Base-by-base conservation (phyloP, 2,888 invertebrate genomes). In the Camptogramma bilineatum region DNA sequence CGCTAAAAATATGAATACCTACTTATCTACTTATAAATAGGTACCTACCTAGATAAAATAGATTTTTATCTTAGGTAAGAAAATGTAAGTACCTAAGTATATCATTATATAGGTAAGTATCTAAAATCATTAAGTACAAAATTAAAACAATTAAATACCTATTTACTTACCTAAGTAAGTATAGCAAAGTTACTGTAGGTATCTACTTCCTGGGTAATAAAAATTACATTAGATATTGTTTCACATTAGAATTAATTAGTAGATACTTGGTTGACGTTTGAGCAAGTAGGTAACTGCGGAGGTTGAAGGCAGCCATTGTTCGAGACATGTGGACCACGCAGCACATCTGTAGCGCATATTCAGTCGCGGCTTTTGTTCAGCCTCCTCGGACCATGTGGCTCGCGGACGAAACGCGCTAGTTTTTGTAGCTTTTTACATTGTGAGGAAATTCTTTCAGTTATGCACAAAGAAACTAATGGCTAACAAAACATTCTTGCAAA, bases 321-420 rank as follows among this genome's bases (percentile, higher is more conserved):
- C 80, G 71, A 75, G 80, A 81, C 84, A 84, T 83, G 77, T 85
- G 85, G 80, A 80, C 79, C 80, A 77, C 75, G 78, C 76, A 76
- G 75, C 84, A 90, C 92, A 92, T 92, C 88, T 92, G 91, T 89
- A 89, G 79, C 82, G 83, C 91, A 91, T 88, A 89, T 91, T 90
- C 85, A 82, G 84, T 78, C 82, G 78, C 80, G 85, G 76, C 87
- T 89, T 89, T 89, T 88, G 88, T 87, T 86, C 82, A 80, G 72
- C 76, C 76, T 56, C 34, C 17, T 24, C 78, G 84, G 83, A 84
- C 88, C 90, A 90, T 87, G 86, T 88, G 88, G 79, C 80, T 72
- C 73, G 79, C 83, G 84, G 78, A 76, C 84, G 80, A 80, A 81
- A 81, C 80, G 80, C 71, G 77, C 81, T 78, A 77, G 78, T 87